Base-by-base conservation (phyloP, 1,140 invertebrate genomes). In the Polypedilum pembai region DNA sequence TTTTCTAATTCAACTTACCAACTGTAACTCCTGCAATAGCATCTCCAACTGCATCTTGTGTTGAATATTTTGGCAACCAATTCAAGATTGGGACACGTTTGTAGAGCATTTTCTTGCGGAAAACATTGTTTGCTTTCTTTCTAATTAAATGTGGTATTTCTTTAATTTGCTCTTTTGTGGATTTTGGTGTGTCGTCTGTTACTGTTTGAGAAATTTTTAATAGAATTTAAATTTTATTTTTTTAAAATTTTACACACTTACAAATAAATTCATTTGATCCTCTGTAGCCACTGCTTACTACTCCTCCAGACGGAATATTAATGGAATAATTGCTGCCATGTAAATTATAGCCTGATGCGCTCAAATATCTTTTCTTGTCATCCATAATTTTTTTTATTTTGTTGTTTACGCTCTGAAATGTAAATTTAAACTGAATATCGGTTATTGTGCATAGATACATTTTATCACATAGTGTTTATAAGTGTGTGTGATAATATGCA, bases 11-110 rank as follows among this genome's bases (percentile, higher is more conserved):
- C n/a, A 56, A 56, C 45, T 56, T 8, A 17, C 93, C 91, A 8
- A 94, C 89, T 0, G 94, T 96, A 20, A 96, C 85, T 40, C 94
- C 94, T 12, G 94, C 94, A 40, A 95, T 87, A 45, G 94, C 80
- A 83, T 94, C 92, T 7, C 88, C 87, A 2, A 90, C 80, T 8
- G 86, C 87, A 21, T 85, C 87, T 15, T 83, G 82, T 8, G 80
- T 79, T 72, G 85, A 86, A 80, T 95, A 95, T 72, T 86, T 86
- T 5, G 91, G 91, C 76, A 92, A 78, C 92, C 92, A 94, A 75
- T 79, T 81, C 3, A 90, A 81, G 66, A 94, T 86, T 4, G 93
- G 92, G 41, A 94, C 76, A 8, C 90, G 85, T 78, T 87, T 89
- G 77, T 87, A 85, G 0, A 93, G 81, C 4, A 86, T 89, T 82